Evolutionary conservation across 2,113 vertebrate genomes (phyloP).

Genomic region (Plecturocebus donacophilus): DNA sequence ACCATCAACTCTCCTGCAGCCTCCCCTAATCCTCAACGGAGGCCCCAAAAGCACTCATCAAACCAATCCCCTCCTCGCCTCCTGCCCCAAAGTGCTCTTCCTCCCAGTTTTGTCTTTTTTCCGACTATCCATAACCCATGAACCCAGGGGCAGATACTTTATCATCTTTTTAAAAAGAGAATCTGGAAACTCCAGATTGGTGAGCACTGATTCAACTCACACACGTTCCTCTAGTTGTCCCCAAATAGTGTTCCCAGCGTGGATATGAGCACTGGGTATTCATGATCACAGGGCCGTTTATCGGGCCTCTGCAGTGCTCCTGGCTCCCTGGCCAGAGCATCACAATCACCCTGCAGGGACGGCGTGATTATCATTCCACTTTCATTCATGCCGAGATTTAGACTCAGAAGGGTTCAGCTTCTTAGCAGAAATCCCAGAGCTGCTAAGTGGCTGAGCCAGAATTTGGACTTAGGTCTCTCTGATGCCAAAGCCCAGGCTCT

Average conservation of each 20-base stretch:
- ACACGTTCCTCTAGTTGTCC: background rate
- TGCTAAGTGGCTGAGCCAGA: background rate
- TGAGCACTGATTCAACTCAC: background rate
- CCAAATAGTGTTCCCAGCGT: background rate
- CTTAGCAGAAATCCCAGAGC: constrained; percentile 21
- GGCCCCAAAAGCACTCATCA: background rate
- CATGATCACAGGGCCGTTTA: background rate
- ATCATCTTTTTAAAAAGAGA: constrained; percentile 1
- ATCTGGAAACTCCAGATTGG: background rate
- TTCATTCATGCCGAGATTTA: background rate
- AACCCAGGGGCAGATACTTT: background rate
- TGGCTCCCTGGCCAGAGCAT: background rate
- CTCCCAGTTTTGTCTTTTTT: background rate
- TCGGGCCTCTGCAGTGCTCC: background rate
- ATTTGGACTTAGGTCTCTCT: background rate
- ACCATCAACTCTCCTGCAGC: background rate
- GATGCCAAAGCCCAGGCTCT: constrained; percentile 7
- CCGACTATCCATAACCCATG: background rate
- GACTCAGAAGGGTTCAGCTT: background rate
- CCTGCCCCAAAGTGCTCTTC: background rate
- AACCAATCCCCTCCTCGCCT: background rate
- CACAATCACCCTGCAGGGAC: background rate
- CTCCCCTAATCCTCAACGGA: background rate
- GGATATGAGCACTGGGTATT: background rate
- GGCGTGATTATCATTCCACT: background rate